Base-by-base conservation (phyloP, 2,888 invertebrate genomes). In the Heliconius sara region DNA sequence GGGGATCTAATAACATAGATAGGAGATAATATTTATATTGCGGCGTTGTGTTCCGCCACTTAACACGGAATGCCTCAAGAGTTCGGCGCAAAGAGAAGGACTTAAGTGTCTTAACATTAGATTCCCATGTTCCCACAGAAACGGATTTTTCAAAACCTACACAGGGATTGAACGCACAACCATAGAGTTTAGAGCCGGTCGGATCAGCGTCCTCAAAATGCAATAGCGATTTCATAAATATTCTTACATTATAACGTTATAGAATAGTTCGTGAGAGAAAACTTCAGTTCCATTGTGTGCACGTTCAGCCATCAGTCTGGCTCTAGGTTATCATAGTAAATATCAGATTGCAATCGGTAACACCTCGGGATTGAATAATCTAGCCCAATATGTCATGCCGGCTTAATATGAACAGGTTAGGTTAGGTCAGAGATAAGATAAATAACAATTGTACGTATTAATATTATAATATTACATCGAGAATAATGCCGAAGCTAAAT, bases 281-380 rank as follows among this genome's bases (percentile, higher is more conserved):
- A 70, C 57, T 70, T 19, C 19, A 68, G 27, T 34, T 39, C 63
- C 34, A 66, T 73, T 52, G 43, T 65, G 30, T 65, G 70, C 63
- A 65, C 47, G 67, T 67, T 78, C 65, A 73, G 66, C 73, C 66
- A 66, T 78, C 78, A 60, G 78, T 65, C 75, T 75, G 22, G 75
- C 73, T 65, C 75, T 75, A 65, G 75, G 73, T 73, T 78, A 73
- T 73, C 78, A 67, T 43, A 43, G 73, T 71, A 77, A 71, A 77
- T 71, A 78, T 75, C 65, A 63, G 75, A 75, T 75, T 43, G 74
- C 72, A 73, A 79, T 79, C 78, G 52, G 68, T 73, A 81, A 79
- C 81, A 74, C 73, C 79, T 81, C 73, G 52, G 76, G 79, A 81
- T 79, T 81, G 81, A 81, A 81, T 81, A 81, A 81, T 77, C 34